Conservation (phyloP, 2,888 invertebrate genomes). For the Dynastes hyllus region DNA sequence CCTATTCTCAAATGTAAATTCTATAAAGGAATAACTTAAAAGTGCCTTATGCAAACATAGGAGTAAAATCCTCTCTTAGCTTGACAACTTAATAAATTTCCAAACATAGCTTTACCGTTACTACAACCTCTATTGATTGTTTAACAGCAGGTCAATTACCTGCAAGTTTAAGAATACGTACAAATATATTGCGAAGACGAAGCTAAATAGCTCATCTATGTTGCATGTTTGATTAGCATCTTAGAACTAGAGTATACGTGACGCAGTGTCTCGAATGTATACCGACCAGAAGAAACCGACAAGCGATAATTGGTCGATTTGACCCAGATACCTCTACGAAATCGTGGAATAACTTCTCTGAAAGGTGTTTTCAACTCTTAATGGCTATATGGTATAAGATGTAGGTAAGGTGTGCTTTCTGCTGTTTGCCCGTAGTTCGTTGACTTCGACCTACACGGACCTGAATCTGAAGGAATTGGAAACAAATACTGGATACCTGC, state of each 20-base stretch:
- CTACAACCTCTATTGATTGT: slow-evolving; percentile 3
- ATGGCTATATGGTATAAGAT: slow-evolving; percentile 3
- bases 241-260: neutral
- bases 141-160: slow-evolving; percentile 8
- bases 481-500: slow-evolving; percentile 11
- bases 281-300: neutral
- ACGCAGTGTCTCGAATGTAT: neutral
- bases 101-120: slow-evolving; percentile 12
- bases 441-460: slow-evolving; percentile 36
- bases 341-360: slow-evolving; percentile 27
- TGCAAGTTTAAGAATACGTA: neutral
- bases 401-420: slow-evolving; percentile 23
- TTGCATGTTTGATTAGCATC: neutral
- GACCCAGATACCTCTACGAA: slow-evolving; percentile 31
- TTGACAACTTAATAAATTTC: neutral
- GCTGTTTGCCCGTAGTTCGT: slow-evolving; percentile 34
- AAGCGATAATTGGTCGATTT: slow-evolving; percentile 29
- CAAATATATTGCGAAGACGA: neutral
- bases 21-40: too few relatives aligned
- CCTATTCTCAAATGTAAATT: too few relatives aligned
- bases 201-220: neutral
- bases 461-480: slow-evolving; percentile 11
- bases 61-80: too few relatives aligned
- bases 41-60: too few relatives aligned
- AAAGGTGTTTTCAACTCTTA: slow-evolving; percentile 1